Base-by-base conservation (phyloP, 2,797 vertebrate genomes). In the Cuculus canorus region DNA sequence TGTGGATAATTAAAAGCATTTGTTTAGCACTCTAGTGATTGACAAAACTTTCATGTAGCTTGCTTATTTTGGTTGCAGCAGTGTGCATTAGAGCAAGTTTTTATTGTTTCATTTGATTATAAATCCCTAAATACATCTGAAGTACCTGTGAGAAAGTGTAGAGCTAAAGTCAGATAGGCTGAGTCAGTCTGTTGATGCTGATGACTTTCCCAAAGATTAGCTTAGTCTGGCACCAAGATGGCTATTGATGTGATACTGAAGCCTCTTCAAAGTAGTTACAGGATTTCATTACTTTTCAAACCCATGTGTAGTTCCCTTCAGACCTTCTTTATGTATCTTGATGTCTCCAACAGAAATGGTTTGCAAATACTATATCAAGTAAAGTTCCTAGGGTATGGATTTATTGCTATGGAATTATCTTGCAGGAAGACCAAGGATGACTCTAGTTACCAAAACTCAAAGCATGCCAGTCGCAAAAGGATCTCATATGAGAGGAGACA, bases 231-330 rank as follows among this genome's bases (percentile, higher is more conserved):
- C 13, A 45, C 21, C 17, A 19, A 41, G 32, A 1, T 11, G 32
- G 5, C n/a, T 82, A 2, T 70, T 77, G n/a, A 57, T 41, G 6
- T 52, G 57, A 17, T 25, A 8, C 11, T 41, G 2, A 9, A 66
- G 43, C 7, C 17, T 59, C 10, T 53, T 64, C 39, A 27, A 32
- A 71, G 33, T n/a, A 7, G 22, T 73, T 0, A 0, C 16, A 2
- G n/a, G 17, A 9, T 53, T 56, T 48, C 21, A 10, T 70, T 53
- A 15, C 33, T 73, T 18, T 50, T 69, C 13, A 63, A 59, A 28
- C 53, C 35, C 28, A 4, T 32, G 4, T 71, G 43, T 52, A 10
- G 41, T 18, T 91, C 23, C 32, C 18, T 52, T 48, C 41, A 60
- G 24, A 63, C 22, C 8, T 27, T n/a, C 32, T 14, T 60, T n/a